A percentile compares a stretch with the other conserved stretches of the same genome.
phyloP scores from a whole-genome alignment of 2,113 vertebrate species.

The Peromyscus leucopus region DNA sequence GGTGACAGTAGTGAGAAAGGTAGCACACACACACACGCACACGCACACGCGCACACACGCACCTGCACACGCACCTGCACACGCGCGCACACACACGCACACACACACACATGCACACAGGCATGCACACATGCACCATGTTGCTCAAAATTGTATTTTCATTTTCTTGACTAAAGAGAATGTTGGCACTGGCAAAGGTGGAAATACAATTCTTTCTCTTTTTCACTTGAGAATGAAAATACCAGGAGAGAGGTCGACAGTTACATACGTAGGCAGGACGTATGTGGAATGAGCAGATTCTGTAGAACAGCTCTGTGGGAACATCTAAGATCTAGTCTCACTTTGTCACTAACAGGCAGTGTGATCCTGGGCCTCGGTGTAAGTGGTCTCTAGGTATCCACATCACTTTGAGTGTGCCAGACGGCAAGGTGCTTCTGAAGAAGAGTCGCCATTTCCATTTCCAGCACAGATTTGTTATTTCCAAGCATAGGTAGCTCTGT shows the following conservation, averaged over 20 bases:
- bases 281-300: background rate
- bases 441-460: background rate
- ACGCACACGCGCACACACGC: rapidly evolving
- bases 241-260: background rate
- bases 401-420: background rate
- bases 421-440: background rate
- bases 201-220: background rate
- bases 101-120: background rate
- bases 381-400: background rate
- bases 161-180: background rate
- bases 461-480: background rate
- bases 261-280: background rate
- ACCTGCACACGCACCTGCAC: too few relatives aligned
- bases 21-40: too few relatives aligned
- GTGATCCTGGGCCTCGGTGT: background rate
- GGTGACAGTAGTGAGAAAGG: background rate
- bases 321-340: background rate
- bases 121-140: background rate
- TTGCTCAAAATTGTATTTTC: background rate
- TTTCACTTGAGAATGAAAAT: conserved; percentile 19
- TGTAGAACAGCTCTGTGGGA: background rate
- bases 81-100: too few relatives aligned
- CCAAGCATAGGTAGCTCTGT: background rate
- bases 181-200: background rate
- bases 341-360: background rate